These are phyloP conservation scores for Oryzaephilus surinamensis DNA, from an alignment of 1,140 invertebrate genomes.

Conservation along the genomic window DNA sequence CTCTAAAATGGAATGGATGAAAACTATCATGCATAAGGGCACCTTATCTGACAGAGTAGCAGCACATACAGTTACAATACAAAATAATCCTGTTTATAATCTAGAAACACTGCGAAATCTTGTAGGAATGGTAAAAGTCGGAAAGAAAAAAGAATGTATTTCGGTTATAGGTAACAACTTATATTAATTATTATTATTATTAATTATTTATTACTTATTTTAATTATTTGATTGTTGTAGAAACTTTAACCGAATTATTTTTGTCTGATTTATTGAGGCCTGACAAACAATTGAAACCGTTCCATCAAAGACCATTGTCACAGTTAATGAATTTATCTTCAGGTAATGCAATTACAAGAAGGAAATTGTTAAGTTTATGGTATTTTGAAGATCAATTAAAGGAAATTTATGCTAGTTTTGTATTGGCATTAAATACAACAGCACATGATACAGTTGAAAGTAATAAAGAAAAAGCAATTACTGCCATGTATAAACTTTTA, in stretches of 20 bases:
- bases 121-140: conserved; percentile 67
- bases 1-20: conserved; percentile 60
- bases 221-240: conserved; percentile 32
- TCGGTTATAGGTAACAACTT: conserved; percentile 46
- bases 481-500: conserved; percentile 67
- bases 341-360: conserved; percentile 41
- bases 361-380: conserved; percentile 50
- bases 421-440: conserved; percentile 50
- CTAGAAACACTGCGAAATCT: conserved; percentile 58
- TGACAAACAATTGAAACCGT: conserved; percentile 57
- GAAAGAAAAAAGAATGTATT: conserved; percentile 65
- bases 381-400: conserved; percentile 80
- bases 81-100: conserved; percentile 77
- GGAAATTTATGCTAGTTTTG: conserved; percentile 57
- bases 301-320: conserved; percentile 56
- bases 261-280: conserved; percentile 62
- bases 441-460: conserved; percentile 61
- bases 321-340: conserved; percentile 40
- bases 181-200: conserved; percentile 6
- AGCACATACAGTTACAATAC: conserved; percentile 68
- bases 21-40: conserved; percentile 67
- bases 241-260: conserved; percentile 69
- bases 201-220: too few relatives aligned
- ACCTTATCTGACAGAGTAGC: conserved; percentile 79
- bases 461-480: conserved; percentile 73